phyloP scores from a whole-genome alignment of 2,888 invertebrate genomes.

The Dynastes hyllus region DNA sequence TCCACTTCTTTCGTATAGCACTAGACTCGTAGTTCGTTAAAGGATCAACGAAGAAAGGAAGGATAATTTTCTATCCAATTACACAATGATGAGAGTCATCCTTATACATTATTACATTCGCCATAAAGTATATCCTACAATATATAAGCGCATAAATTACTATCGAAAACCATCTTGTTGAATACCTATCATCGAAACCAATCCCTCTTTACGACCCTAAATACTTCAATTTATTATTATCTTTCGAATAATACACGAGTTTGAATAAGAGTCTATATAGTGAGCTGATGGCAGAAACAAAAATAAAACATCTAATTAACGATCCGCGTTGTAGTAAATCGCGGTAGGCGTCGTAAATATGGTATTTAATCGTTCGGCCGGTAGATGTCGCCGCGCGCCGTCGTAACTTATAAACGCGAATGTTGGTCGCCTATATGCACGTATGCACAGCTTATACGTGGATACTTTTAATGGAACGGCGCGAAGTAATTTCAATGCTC shows the following conservation, averaged over 20 bases:
- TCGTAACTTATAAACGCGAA: slow-evolving; percentile 11
- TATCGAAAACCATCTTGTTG: neutral
- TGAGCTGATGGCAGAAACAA: neutral
- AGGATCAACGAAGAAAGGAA: neutral
- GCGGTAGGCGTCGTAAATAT: slow-evolving; percentile 29
- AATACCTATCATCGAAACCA: slow-evolving; percentile 1
- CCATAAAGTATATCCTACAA: neutral
- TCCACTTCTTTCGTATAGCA: neutral
- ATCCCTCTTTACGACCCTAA: slow-evolving; percentile 20
- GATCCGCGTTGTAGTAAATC: slow-evolving; percentile 21
- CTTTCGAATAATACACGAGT: slow-evolving; percentile 7
- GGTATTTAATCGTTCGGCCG: slow-evolving; percentile 30
- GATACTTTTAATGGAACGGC: slow-evolving; percentile 1
- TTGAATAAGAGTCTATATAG: neutral
- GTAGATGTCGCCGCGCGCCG: slow-evolving; percentile 7
- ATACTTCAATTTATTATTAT: slow-evolving; percentile 11
- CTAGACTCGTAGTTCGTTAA: neutral
- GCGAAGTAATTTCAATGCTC: slow-evolving; percentile 23
- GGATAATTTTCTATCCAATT: neutral
- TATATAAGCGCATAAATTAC: neutral
- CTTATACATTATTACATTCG: neutral
- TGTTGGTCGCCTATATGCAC: neutral
- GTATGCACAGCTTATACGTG: neutral
- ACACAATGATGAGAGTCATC: neutral
- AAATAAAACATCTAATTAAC: slow-evolving; percentile 30